phyloP scores from a whole-genome alignment of 2,888 invertebrate genomes.

The Dioctria rufipes region DNA sequence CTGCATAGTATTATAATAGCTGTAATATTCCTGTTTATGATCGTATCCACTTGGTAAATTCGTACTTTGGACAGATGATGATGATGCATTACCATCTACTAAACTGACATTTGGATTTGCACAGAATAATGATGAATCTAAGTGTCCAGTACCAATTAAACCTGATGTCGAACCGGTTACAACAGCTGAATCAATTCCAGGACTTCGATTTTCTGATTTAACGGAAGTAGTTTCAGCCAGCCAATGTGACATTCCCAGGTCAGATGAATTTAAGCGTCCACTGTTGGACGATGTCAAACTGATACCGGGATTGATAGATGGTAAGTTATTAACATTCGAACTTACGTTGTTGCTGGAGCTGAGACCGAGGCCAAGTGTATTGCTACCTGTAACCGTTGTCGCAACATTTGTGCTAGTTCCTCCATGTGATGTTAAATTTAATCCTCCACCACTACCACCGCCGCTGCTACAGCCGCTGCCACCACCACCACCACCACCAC shows the following conservation, averaged over 20 bases:
- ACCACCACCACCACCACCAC: constrained; percentile 71
- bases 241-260: constrained; percentile 70
- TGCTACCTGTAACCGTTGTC: constrained; percentile 65
- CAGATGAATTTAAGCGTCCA: constrained; percentile 58
- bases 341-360: constrained; percentile 37
- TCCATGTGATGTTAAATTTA: constrained; percentile 68
- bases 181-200: constrained; percentile 75
- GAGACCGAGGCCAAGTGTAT: constrained; percentile 60
- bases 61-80: constrained; percentile 64
- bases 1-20: constrained; percentile 84
- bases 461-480: constrained; percentile 65
- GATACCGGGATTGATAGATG: constrained; percentile 54
- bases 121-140: constrained; percentile 61
- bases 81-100: constrained; percentile 66
- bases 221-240: constrained; percentile 70
- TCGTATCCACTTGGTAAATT: constrained; percentile 74
- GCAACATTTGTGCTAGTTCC: constrained; percentile 67
- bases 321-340: constrained; percentile 52
- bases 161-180: constrained; percentile 62
- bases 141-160: constrained; percentile 52
- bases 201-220: constrained; percentile 83
- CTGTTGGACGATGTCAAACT: constrained; percentile 54
- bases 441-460: constrained; percentile 69
- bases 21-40: constrained; percentile 76
- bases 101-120: constrained; percentile 64